Base-by-base conservation (phyloP, 2,888 invertebrate genomes). In the Noctua comes region DNA sequence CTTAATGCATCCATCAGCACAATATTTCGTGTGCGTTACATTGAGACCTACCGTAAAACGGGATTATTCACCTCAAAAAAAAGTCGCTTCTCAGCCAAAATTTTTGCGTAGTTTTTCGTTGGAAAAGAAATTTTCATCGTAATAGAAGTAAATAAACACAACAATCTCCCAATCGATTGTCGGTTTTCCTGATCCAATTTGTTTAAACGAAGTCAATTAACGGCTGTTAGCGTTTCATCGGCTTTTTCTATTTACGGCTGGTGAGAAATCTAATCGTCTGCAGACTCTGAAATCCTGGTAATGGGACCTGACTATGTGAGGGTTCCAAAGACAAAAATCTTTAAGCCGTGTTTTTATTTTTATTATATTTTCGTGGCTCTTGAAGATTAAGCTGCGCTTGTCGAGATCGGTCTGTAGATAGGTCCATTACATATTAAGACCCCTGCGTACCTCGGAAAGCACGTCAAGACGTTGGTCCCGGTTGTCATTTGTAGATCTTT, bases 201-300 rank as follows among this genome's bases (percentile, higher is more conserved):
- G n/a, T 82, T 73, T 73, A n/a, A 77, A 74, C 59, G 82, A 51
- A 62, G 82, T 73, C 75, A 77, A 77, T 77, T 77, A 77, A 62
- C 48, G 18, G 59, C 59, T 81, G 74, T 43, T 31, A 51, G 74
- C 74, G 77, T 31, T 73, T 77, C 59, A 43, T 16, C 40, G 59
- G 21, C 40, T 77, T 48, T 79, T 57, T 31, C 48, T 62, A 73
- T 73, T 77, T 54, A 73, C 48, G n/a, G 40, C n/a, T 48, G 46
- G 46, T 31, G 40, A 21, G 40, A 18, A 74, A 73, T 59, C 1
- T 72, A 59, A 74, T 77, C 57, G 51, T 40, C 16, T 59, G 16
- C 11, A 21, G 40, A 21, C 1, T 82, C 21, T 73, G 77, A 21
- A 16, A 24, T 51, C 82, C 21, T 51, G 48, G n/a, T 77, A 81